A percentile compares a stretch with the other conserved stretches of the same genome.
Conservation (phyloP, 2,797 vertebrate species). For the Hoplostethus mediterraneus region DNA sequence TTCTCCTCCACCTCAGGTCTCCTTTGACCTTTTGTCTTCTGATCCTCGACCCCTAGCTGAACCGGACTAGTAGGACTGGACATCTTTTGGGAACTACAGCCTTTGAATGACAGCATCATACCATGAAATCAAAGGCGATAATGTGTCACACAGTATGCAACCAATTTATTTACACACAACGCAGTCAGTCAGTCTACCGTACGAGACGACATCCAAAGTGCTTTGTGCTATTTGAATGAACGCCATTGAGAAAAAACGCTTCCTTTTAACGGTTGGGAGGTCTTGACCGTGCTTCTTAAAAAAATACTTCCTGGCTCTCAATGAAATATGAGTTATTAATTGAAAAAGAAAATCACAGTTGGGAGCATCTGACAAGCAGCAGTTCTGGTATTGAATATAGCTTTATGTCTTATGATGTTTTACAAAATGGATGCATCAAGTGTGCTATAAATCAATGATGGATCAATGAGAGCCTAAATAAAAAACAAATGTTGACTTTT, state of each 20-base stretch:
- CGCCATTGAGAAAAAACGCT: constrained; percentile 67
- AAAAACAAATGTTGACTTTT: constrained; percentile 68
- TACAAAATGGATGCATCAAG: constrained; percentile 68
- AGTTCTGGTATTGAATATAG: constrained; percentile 55
- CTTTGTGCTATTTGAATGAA: constrained; percentile 70
- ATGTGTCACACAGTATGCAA: constrained; percentile 52
- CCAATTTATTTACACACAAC: constrained; percentile 37
- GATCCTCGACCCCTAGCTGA: constrained; percentile 41
- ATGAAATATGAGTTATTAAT: constrained; percentile 60
- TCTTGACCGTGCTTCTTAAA: constrained; percentile 66
- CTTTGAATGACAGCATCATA: constrained; percentile 55
- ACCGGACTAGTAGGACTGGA: constrained; percentile 59
- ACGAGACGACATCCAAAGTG: constrained; percentile 68
- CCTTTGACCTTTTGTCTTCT: constrained; percentile 56
- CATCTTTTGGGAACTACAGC: constrained; percentile 54
- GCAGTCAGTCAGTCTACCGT: constrained; percentile 44
- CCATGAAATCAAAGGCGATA: constrained; percentile 53
- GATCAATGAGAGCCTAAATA: constrained; percentile 73
- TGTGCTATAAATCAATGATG: constrained; percentile 67
- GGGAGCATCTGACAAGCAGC: constrained; percentile 47
- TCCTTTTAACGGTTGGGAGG: constrained; percentile 65
- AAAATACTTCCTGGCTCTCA: constrained; percentile 69
- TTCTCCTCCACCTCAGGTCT: constrained; percentile 65
- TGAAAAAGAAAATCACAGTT: constrained; percentile 50
- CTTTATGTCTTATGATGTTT: constrained; percentile 77